Evolutionary conservation across 2,797 vertebrate genomes (phyloP).

Genomic region (Premnoplex brunnescens): DNA sequence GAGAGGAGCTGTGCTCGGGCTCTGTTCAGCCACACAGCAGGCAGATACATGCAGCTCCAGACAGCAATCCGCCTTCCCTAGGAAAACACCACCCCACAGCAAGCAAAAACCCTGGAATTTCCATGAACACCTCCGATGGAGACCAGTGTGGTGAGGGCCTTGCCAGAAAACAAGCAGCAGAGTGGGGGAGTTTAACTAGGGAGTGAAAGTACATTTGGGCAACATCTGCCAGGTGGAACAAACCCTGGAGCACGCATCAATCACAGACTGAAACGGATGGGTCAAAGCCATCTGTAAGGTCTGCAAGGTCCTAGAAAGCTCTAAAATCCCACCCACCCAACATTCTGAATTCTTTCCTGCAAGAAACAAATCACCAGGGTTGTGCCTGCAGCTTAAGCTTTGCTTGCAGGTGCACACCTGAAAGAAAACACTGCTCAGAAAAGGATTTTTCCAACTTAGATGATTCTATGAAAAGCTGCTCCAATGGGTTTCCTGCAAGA

Average conservation of each 20-base stretch:
- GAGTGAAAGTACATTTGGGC: background rate
- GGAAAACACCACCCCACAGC: background rate
- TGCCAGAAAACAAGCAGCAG: background rate
- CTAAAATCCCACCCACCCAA: background rate
- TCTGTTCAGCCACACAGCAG: background rate
- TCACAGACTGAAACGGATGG: background rate
- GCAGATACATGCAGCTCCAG: background rate
- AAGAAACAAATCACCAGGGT: background rate
- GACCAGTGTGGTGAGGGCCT: background rate
- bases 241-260: background rate
- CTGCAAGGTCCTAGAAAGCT: background rate
- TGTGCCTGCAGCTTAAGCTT: background rate
- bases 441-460: background rate
- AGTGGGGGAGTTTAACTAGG: background rate
- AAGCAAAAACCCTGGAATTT: background rate
- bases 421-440: background rate
- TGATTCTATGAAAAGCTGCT: background rate
- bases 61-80: background rate
- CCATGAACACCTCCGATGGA: background rate
- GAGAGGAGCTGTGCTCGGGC: background rate
- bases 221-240: background rate
- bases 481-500: background rate
- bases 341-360: background rate
- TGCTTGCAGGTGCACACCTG: background rate
- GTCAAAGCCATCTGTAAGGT: background rate